Base-by-base conservation (phyloP, 2,888 invertebrate genomes). In the Blastobasis lacticolella region DNA sequence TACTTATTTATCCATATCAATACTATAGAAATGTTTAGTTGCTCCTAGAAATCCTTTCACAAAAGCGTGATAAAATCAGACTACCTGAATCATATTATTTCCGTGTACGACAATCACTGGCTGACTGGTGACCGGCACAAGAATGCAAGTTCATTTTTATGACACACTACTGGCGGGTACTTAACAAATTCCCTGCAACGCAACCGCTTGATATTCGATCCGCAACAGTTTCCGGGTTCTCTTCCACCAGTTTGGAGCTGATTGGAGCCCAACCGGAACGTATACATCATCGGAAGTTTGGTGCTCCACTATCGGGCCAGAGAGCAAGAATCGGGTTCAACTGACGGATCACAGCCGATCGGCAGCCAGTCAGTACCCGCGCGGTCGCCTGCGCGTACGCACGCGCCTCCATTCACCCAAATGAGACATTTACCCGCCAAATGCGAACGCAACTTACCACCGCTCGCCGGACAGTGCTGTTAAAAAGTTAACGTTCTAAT, bases 261-360 rank as follows among this genome's bases (percentile, higher is more conserved):
- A 23, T 23, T 23, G 23, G 23, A 68, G 67, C 58, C 69, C 68
- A 78, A 73, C 76, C 84, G 81, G 81, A 80, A 77, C 72, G 58
- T 56, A 71, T 70, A 67, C 66, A 78, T 78, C 78, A 78, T 84
- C 85, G 84, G 84, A 86, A 82, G 81, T 76, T 70, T 73, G 62
- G 60, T 61, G 59, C 57, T 62, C 61, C 53, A 64, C 56, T 69
- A 58, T 55, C 59, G 56, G 71, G 67, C 71, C 69, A 73, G 70
- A 73, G 74, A 75, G 23, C 75, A 73, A 54, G 46, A 46, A 44
- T 10, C 10, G 67, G 66, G 57, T 57, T 64, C 60, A 79, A 81
- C 83, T 78, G 73, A 69, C 71, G 65, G 63, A 66, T 62, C 57
- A 45, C 10, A 54, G 57, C 61, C 52, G 64, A 57, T 57, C 23